Evolutionary conservation across 2,888 invertebrate genomes (phyloP), one percentile per base, ranked within the genome.

Genomic region (Napeogenes sylphis): DNA sequence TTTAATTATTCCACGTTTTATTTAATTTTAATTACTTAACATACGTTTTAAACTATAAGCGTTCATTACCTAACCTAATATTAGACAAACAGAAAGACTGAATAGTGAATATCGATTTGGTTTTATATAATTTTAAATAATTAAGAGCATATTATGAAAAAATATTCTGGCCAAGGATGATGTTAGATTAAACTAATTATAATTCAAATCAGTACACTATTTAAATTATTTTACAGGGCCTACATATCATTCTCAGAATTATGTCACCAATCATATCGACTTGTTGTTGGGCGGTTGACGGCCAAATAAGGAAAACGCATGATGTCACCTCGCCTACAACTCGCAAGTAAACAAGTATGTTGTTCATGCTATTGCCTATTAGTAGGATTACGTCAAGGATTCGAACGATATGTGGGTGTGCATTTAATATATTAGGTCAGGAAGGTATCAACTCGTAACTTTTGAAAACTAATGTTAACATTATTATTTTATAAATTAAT

Each of bases 321-420:
- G 72, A 71, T 71, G 71, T 73, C 71, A 73, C 45, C 54, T 38
- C 67, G 64, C 67, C 70, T 61, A 66, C 68, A 12, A 10, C 46
- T 56, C 32, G 56, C 21, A 53, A 42, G 42, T 42, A 42, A 57
- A 56, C 46, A 61, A 14, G 59, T 58, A 61, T 59, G 58, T 69
- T 35, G 59, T 58, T 64, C 56, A 60, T 21, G 59, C 56, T 46
- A 6, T 35, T 35, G 35, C 1, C 35, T 35, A 35, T 6, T 58
- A 61, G 67, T 63, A 64, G 66, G 67, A 65, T 69, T 68, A 64
- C 67, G 68, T 68, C 67, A 70, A 70, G 65, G 70, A 62, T 56
- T 30, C 53, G 32, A 62, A 61, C 66, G 45, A 66, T 61, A 13
- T 61, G 63, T 8, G 6, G 21, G 51, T 14, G 51, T 51, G 21